These are phyloP conservation scores for Caenorhabditis panamensis DNA, from an alignment of 2,888 invertebrate species.

Conservation along the genomic window DNA sequence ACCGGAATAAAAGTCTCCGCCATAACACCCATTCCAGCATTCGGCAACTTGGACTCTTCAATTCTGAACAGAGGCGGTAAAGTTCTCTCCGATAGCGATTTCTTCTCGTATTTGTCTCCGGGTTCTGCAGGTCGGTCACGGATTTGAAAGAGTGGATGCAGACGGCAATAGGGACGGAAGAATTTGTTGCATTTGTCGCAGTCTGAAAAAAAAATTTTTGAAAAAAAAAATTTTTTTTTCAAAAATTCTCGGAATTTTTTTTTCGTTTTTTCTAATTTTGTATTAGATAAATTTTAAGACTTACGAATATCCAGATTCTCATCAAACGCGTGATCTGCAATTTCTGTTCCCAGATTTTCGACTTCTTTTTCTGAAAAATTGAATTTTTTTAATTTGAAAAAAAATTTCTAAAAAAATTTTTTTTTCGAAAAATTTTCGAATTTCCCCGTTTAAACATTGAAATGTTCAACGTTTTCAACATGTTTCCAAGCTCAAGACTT, in stretches of 20 bases:
- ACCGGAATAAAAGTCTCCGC: slow-evolving; percentile 70
- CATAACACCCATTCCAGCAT: slow-evolving; percentile 72
- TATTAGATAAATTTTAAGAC: background rate
- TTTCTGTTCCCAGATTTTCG: slow-evolving; percentile 21
- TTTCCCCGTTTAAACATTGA: background rate
- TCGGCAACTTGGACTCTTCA: slow-evolving; percentile 67
- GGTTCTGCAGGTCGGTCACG: slow-evolving; percentile 28
- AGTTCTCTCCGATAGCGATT: slow-evolving; percentile 45
- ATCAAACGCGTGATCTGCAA: slow-evolving; percentile 43
- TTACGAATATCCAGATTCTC: slow-evolving; percentile 63
- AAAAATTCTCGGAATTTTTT: background rate
- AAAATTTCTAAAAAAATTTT: background rate
- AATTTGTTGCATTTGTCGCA: slow-evolving; percentile 66
- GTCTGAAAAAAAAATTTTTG: slow-evolving; percentile 38
- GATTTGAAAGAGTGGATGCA: slow-evolving; percentile 70
- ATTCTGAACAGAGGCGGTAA: slow-evolving; percentile 68
- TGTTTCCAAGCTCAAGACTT: too few species aligned
- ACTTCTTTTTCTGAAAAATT: slow-evolving; percentile 31
- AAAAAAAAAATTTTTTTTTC: slow-evolving; percentile 12
- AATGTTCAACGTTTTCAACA: background rate
- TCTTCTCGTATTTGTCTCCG: background rate
- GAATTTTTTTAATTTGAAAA: background rate
- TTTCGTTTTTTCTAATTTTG: background rate
- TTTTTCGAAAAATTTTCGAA: background rate
- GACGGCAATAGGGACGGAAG: slow-evolving; percentile 64